Evolutionary conservation across 2,113 vertebrate genomes (phyloP).

Genomic region (Jacana jacana): DNA sequence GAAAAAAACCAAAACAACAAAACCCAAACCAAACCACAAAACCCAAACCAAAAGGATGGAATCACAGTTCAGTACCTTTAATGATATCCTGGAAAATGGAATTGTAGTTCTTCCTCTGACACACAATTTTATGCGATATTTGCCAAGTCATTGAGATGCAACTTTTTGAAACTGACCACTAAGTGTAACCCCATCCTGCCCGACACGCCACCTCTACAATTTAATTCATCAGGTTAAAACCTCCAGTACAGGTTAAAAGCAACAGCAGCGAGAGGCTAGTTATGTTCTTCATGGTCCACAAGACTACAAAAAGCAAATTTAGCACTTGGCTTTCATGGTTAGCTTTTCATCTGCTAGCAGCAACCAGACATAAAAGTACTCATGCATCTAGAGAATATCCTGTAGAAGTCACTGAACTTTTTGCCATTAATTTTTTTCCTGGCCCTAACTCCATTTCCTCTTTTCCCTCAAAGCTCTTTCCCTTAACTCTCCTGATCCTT

Average conservation of each 20-base stretch:
- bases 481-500: not conserved
- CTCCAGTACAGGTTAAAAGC: not conserved
- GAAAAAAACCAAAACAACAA: no score
- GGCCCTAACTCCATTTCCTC: not conserved
- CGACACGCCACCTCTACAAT: not conserved
- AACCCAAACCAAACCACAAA: not conserved
- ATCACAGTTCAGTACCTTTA: not conserved
- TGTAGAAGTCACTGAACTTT: not conserved
- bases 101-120: not conserved
- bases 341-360: not conserved
- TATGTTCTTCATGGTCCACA: not conserved
- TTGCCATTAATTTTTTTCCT: not conserved
- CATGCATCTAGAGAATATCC: not conserved
- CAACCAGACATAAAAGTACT: not conserved
- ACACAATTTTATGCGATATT: not conserved
- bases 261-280: not conserved
- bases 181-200: not conserved
- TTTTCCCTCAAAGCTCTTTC: not conserved
- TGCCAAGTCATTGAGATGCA: not conserved
- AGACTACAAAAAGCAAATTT: not conserved
- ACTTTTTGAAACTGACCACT: not conserved
- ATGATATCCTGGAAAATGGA: not conserved
- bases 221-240: not conserved
- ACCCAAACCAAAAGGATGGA: not conserved
- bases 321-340: not conserved